A percentile compares a stretch with the other conserved stretches of the same genome.
Evolutionary conservation across 2,113 vertebrate species (phyloP).

Genomic region (Toxostoma redivivum): DNA sequence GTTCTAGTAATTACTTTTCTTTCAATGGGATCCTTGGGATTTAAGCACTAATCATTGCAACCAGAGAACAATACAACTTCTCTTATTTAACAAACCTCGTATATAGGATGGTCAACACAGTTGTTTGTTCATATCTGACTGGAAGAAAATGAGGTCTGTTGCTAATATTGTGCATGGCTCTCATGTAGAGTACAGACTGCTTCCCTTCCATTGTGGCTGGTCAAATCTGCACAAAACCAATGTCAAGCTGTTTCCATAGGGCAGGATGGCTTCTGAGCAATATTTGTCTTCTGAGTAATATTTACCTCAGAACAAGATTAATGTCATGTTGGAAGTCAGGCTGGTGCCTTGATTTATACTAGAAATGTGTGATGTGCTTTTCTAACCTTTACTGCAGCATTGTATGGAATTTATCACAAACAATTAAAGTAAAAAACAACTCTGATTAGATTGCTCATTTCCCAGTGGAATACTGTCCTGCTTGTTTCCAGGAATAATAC

Average conservation of each 20-base stretch:
- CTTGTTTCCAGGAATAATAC: conserved; percentile 51
- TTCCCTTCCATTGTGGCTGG: not conserved
- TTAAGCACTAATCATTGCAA: not conserved
- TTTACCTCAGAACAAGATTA: conserved; percentile 30
- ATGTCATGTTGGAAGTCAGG: conserved; percentile 1
- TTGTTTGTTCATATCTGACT: not conserved
- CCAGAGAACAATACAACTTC: not conserved
- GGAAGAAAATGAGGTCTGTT: not conserved
- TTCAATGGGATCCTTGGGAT: not conserved
- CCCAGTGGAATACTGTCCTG: conserved; percentile 18
- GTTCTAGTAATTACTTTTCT: not conserved
- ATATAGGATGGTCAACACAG: not conserved
- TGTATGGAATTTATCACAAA: conserved; percentile 47
- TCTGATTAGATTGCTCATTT: conserved; percentile 58
- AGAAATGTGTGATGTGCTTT: conserved; percentile 59
- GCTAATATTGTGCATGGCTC: not conserved
- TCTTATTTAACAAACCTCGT: not conserved
- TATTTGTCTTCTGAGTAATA: not conserved
- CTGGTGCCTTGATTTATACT: conserved; percentile 44
- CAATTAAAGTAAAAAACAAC: conserved; percentile 66
- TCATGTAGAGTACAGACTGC: not conserved
- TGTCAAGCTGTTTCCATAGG: not conserved
- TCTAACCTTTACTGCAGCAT: conserved; percentile 57
- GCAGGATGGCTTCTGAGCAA: not conserved
- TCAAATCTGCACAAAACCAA: not conserved